Evolutionary conservation across 2,888 invertebrate species (phyloP).

Genomic region (Dysmachus trigonus): DNA sequence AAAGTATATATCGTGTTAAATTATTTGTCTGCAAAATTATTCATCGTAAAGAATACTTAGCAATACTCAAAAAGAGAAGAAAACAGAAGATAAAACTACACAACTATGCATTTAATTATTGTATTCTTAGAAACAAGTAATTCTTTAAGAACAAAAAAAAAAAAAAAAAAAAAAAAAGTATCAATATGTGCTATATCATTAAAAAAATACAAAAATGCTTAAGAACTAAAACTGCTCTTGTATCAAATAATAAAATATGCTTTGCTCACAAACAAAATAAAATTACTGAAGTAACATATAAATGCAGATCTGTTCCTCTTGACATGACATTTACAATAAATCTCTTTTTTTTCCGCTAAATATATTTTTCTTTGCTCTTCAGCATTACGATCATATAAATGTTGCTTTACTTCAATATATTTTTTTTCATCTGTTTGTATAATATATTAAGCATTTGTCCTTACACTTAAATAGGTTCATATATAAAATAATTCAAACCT

Average conservation of each 20-base stretch:
- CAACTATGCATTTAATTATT: not conserved
- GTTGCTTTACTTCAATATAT: conserved; percentile 18
- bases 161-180: not conserved
- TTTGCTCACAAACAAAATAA: not conserved
- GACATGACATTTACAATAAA: conserved; percentile 18
- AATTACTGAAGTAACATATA: conserved; percentile 8
- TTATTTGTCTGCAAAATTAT: conserved; percentile 29
- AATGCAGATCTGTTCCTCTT: not conserved
- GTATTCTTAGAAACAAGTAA: not conserved
- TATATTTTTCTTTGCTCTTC: conserved; percentile 11
- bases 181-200: conserved; percentile 12
- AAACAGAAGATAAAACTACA: not conserved
- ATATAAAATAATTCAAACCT: conserved; percentile 1
- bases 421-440: conserved; percentile 1
- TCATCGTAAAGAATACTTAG: not conserved
- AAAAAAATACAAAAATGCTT: conserved; percentile 27
- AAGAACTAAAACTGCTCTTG: conserved; percentile 7
- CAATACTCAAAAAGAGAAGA: not conserved
- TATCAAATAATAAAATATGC: conserved; percentile 13
- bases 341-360: not conserved
- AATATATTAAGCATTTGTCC: conserved; percentile 34
- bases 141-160: not conserved
- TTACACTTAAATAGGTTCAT: not conserved
- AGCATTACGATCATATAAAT: conserved; percentile 12
- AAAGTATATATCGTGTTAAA: conserved; percentile 4